These are phyloP conservation scores for Trissoscelio sp. DNA, from an alignment of 2,888 invertebrate genomes.

Conservation along the genomic window DNA sequence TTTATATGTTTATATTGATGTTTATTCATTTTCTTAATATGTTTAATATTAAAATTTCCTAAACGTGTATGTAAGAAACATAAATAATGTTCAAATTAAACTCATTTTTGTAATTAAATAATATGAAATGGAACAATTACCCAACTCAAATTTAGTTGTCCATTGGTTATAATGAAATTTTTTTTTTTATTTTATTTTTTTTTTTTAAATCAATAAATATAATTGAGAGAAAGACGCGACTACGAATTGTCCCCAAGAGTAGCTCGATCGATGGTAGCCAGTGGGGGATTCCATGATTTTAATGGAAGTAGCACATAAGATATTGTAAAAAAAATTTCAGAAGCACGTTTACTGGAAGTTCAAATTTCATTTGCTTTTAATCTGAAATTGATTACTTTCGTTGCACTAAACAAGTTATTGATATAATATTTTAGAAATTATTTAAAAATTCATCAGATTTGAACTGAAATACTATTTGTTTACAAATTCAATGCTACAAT, in stretches of 20 bases:
- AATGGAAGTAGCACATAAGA: conserved; percentile 47
- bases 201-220: no score
- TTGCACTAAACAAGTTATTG: no score
- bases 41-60: no score
- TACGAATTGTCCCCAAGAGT: conserved; percentile 49
- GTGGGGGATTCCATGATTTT: conserved; percentile 53
- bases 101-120: not conserved
- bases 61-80: no score
- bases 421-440: no score
- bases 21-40: no score
- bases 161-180: conserved; percentile 5
- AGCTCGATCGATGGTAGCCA: conserved; percentile 60
- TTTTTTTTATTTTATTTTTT: conserved; percentile 4
- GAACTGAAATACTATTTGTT: no score
- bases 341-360: not conserved
- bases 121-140: not conserved
- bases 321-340: not conserved
- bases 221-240: conserved; percentile 32
- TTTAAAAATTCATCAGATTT: no score
- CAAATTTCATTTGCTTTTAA: not conserved
- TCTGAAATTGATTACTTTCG: not conserved
- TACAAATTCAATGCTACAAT: no score
- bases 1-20: no score
- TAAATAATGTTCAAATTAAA: no score
- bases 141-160: conserved; percentile 10